Base-by-base conservation (phyloP, 2,797 vertebrate species). In the Hemibagrus guttatus region DNA sequence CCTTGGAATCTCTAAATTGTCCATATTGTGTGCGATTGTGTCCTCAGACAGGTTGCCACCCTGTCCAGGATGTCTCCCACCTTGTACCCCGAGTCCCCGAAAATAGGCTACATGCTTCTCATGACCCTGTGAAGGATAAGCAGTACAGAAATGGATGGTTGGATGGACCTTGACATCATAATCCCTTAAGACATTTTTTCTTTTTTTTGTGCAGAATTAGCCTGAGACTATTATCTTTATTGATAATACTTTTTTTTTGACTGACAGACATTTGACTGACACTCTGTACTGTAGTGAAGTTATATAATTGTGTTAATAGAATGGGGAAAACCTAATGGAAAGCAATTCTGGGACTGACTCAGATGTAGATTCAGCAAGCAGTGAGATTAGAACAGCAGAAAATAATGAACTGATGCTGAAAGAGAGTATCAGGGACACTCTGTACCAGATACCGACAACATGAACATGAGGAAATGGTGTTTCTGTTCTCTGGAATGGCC, bases 281-380 rank as follows among this genome's bases (percentile, higher is more conserved):
- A 52, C 68, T 7, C 68, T 39, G 58, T 28, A 42, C 28, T 21
- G 26, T 42, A 26, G 54, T 21, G 0, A 12, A 52, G 9, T 61
- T 80, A 81, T 35, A 63, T 39, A 71, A 72, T 81, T 86, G 79
- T 66, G 68, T 64, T 75, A 81, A 86, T 74, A 61, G 42, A 7
- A 39, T 7, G 17, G 64, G 23, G 54, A 64, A 23, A 35, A 59
- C 54, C 28, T 80, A 31, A 56, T 78, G 74, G 52, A 56, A 56
- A 78, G 52, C 68, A 42, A 74, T 49, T 74, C 42, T 49, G 56
- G 35, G 35, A 59, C 23, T 85, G 74, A 78, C n/a, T 85, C 35
- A 79, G 56, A 31, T 28, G 52, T 68, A 39, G 28, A 28, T 81
- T 49, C 39, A 74, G 56, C 78, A 49, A 14, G 21, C 58, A 82